A percentile compares a stretch with the other conserved stretches of the same genome.
Evolutionary conservation across 2,113 vertebrate species (phyloP).

Genomic region (Halichoeres trimaculatus): DNA sequence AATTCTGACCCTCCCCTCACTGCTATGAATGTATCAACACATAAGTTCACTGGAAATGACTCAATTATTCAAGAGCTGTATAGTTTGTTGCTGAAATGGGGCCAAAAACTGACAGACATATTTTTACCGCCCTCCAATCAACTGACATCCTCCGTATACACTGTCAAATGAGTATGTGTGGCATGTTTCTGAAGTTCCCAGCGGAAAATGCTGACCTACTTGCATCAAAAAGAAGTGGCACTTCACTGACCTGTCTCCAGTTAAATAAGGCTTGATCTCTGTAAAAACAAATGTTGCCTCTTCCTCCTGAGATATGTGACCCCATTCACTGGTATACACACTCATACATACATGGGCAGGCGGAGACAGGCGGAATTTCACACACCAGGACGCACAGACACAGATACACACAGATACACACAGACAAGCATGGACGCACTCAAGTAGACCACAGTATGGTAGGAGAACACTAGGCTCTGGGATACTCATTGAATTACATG

Average conservation of each 20-base stretch:
- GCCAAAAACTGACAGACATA: background rate
- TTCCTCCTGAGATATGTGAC: background rate
- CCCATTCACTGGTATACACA: background rate
- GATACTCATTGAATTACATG: constrained; percentile 6
- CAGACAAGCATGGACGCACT: background rate
- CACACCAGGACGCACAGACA: background rate
- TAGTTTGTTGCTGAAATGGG: background rate
- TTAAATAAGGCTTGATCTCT: constrained; percentile 20
- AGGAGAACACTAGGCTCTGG: background rate
- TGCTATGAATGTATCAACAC: too few species aligned
- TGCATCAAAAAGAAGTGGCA: background rate
- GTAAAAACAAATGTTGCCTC: background rate
- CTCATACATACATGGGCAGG: constrained; percentile 1
- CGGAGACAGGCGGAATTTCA: constrained; percentile 3
- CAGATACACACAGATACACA: background rate
- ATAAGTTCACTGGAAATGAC: too few species aligned
- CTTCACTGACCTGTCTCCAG: background rate
- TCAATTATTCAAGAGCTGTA: background rate
- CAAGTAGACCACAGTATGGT: background rate
- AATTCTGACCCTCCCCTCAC: too few species aligned
- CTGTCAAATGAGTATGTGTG: background rate
- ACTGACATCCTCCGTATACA: background rate
- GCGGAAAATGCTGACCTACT: constrained; percentile 6
- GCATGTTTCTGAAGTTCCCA: background rate
- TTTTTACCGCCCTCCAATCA: background rate